A percentile compares a stretch with the other conserved stretches of the same genome.
Conservation (phyloP, 2,888 invertebrate species). For the Ischnura elegans region DNA sequence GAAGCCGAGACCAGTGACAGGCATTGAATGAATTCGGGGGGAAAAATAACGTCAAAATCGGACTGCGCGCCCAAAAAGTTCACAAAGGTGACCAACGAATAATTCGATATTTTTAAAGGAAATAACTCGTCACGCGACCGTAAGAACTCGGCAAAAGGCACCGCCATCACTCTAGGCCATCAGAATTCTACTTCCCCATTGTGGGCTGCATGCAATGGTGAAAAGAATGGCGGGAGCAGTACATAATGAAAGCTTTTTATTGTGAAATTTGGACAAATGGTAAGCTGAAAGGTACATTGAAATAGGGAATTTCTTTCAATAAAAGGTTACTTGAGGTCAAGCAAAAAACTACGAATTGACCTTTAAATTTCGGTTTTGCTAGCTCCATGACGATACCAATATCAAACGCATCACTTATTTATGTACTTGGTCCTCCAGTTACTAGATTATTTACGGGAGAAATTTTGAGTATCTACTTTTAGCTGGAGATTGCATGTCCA, state of each 20-base stretch:
- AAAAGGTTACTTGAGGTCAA: not conserved
- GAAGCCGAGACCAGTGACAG: not conserved
- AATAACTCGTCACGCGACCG: not conserved
- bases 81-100: slow-evolving; percentile 12
- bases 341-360: too few relatives aligned
- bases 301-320: too few relatives aligned
- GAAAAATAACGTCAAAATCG: slow-evolving; percentile 24
- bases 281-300: not conserved
- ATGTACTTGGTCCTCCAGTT: too few relatives aligned
- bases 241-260: not conserved
- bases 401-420: too few relatives aligned
- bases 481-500: too few relatives aligned
- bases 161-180: not conserved
- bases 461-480: too few relatives aligned
- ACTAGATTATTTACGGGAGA: too few relatives aligned
- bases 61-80: not conserved
- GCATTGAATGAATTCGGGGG: slow-evolving; percentile 20
- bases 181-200: not conserved
- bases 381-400: too few relatives aligned
- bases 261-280: too few relatives aligned
- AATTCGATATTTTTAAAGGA: slow-evolving; percentile 26
- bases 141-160: not conserved
- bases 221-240: not conserved
- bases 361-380: too few relatives aligned
- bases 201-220: not conserved